Conservation (phyloP, 2,888 invertebrate species). For the Congeria kusceri region DNA sequence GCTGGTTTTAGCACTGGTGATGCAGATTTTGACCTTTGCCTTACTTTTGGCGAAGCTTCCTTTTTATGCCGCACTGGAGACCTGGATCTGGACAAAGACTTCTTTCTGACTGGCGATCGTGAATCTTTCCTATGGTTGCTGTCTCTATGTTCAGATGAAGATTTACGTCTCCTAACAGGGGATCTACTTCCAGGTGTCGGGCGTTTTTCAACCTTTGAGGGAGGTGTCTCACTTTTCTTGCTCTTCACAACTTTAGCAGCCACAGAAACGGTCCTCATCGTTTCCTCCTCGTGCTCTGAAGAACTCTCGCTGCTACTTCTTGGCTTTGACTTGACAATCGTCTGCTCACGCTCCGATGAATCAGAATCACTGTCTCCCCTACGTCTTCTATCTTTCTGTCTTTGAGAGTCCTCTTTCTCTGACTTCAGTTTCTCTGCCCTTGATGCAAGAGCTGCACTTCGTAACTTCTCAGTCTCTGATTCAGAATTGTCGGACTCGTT, state of each 20-base stretch:
- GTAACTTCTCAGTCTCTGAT: slow-evolving; percentile 57
- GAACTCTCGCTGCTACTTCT: slow-evolving; percentile 18
- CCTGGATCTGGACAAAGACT: not conserved
- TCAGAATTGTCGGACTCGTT: slow-evolving; percentile 39
- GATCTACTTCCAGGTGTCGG: not conserved
- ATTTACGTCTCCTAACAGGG: slow-evolving; percentile 10
- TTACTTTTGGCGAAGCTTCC: slow-evolving; percentile 16
- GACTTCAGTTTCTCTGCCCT: slow-evolving; percentile 3
- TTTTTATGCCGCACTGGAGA: slow-evolving; percentile 17
- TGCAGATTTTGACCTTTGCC: slow-evolving; percentile 15
- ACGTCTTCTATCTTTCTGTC: slow-evolving; percentile 29
- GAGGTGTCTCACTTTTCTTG: slow-evolving; percentile 11
- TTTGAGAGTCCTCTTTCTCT: slow-evolving; percentile 1
- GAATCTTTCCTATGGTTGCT: not conserved
- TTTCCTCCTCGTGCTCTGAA: not conserved
- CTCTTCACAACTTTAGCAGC: not conserved
- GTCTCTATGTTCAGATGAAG: slow-evolving; percentile 20
- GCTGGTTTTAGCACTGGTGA: slow-evolving; percentile 19
- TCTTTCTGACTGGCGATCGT: too few species aligned
- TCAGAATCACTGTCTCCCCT: slow-evolving; percentile 40
- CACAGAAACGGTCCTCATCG: not conserved
- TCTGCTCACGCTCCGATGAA: slow-evolving; percentile 22
- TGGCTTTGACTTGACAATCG: slow-evolving; percentile 7
- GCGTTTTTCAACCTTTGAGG: not conserved
- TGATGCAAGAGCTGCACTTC: slow-evolving; percentile 52